Percentiles rank a stretch among this genome's conserved stretches.
These are phyloP conservation scores for Apomyelois bistriatella DNA, from an alignment of 2,888 invertebrate genomes.

Conservation along the genomic window DNA sequence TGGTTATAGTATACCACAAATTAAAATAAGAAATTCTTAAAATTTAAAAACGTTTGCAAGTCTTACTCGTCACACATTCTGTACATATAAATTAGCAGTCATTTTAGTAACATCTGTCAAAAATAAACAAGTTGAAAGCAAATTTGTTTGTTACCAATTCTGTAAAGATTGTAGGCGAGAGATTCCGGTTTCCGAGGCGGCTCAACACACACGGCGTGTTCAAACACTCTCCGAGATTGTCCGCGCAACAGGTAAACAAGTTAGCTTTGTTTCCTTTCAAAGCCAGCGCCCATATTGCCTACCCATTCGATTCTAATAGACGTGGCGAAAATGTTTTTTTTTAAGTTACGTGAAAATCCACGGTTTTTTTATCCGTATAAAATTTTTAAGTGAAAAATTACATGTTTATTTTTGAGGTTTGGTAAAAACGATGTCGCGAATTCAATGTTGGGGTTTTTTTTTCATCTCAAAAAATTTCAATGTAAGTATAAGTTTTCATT, in stretches of 20 bases:
- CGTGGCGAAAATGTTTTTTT: neutral
- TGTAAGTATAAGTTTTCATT: too few species aligned
- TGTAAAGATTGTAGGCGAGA: neutral
- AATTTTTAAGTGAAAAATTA: too few species aligned
- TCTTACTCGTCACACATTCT: too few species aligned
- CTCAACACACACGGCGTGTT: neutral
- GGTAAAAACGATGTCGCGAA: too few species aligned
- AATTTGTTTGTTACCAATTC: neutral
- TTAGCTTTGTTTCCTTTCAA: slow-evolving; percentile 6
- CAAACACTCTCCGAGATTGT: slow-evolving; percentile 3
- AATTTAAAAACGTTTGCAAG: too few species aligned
- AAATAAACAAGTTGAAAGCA: neutral
- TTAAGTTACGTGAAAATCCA: neutral
- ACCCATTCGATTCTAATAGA: neutral
- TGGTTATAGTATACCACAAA: too few species aligned
- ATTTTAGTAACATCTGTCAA: too few species aligned
- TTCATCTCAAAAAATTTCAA: too few species aligned
- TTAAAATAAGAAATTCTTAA: too few species aligned
- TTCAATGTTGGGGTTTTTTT: too few species aligned
- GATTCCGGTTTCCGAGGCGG: neutral
- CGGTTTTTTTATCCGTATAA: neutral
- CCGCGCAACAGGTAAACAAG: slow-evolving; percentile 12
- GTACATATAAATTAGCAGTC: too few species aligned
- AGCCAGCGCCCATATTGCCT: neutral
- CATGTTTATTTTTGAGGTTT: too few species aligned